These are phyloP conservation scores for Bufotes viridis DNA, from an alignment of 2,797 vertebrate genomes.

Conservation along the genomic window DNA sequence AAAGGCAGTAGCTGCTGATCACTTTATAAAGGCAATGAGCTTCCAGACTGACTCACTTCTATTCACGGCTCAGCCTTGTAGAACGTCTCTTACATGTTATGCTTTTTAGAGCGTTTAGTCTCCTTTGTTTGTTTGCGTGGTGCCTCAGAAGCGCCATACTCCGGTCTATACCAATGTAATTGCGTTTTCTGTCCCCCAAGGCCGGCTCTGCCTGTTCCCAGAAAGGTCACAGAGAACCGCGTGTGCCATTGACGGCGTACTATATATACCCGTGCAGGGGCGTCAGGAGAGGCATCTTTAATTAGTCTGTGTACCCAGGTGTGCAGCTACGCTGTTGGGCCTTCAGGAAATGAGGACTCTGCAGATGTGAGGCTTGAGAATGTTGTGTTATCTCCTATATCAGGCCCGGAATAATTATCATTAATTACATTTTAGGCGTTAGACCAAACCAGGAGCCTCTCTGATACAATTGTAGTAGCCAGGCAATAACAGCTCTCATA, in stretches of 20 bases:
- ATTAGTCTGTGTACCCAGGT: conserved; percentile 21
- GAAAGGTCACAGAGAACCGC: conserved; percentile 33
- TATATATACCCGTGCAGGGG: conserved; percentile 32
- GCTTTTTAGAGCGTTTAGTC: not conserved
- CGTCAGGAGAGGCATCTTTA: not conserved
- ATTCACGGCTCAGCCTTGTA: not conserved
- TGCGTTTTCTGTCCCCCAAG: conserved; percentile 33
- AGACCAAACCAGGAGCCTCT: not conserved
- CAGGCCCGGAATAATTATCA: not conserved
- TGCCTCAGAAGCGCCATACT: conserved; percentile 13
- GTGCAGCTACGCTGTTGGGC: not conserved
- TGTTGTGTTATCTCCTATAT: conserved; percentile 2
- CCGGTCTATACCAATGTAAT: conserved; percentile 16
- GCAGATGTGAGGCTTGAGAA: conserved; percentile 5
- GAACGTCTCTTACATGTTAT: not conserved
- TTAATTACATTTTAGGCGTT: conserved; percentile 1
- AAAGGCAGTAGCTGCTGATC: not conserved
- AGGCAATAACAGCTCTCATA: not conserved
- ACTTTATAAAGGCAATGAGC: not conserved
- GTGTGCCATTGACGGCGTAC: conserved; percentile 2
- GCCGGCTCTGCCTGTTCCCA: conserved; percentile 27
- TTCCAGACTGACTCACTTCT: not conserved
- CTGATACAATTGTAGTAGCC: not conserved
- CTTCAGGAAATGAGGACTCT: not conserved
- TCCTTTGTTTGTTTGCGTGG: conserved; percentile 1